phyloP scores from a whole-genome alignment of 2,113 vertebrate genomes.

The Aegotheles bennettii region DNA sequence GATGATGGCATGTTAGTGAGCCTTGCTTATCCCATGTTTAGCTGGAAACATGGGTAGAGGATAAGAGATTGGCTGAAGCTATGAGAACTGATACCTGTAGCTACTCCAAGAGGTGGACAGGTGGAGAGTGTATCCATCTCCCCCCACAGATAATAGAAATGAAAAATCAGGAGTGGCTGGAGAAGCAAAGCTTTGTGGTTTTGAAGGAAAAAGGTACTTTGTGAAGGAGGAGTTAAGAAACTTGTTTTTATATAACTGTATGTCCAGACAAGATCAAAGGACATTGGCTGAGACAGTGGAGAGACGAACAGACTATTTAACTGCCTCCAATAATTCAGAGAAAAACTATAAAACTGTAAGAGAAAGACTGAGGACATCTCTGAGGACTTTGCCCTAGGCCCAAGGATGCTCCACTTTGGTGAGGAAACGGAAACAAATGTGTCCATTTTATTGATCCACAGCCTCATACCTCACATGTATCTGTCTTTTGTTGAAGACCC shows the following conservation, averaged over 20 bases:
- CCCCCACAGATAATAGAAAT: not conserved
- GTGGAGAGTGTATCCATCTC: not conserved
- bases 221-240: not conserved
- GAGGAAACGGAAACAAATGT: not conserved
- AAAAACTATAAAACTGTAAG: not conserved
- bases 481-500: not conserved
- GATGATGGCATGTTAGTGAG: not conserved
- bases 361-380: not conserved
- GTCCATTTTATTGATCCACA: not conserved
- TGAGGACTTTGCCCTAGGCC: not conserved
- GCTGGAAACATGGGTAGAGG: not conserved
- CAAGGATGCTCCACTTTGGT: not conserved
- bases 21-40: not conserved
- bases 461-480: not conserved
- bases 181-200: not conserved
- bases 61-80: not conserved
- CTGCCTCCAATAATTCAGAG: not conserved
- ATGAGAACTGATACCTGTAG: not conserved
- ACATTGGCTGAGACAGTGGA: not conserved
- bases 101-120: not conserved
- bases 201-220: not conserved
- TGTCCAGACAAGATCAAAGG: not conserved
- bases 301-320: not conserved
- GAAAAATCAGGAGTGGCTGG: not conserved
- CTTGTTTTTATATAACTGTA: not conserved